Evolutionary conservation across 2,797 vertebrate species (phyloP).

Genomic region (Limosa lapponica): DNA sequence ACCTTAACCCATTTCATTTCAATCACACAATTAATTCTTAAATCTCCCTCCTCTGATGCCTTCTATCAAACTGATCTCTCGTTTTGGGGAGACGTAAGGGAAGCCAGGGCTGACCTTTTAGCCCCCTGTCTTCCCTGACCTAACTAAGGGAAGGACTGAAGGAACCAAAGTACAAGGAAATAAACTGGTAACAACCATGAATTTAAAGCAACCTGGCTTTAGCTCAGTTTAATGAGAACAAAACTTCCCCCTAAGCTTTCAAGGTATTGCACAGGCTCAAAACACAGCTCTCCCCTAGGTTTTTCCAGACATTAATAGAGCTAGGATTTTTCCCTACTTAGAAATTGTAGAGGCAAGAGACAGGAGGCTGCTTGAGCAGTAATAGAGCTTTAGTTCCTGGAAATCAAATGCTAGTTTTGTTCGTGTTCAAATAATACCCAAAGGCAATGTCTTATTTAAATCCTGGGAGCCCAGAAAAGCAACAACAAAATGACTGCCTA

Average conservation of each 20-base stretch:
- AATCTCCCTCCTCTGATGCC: neutral
- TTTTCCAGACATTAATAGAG: neutral
- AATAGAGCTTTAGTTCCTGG: neutral
- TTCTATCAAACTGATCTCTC: neutral
- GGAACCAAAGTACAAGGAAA: neutral
- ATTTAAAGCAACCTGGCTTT: neutral
- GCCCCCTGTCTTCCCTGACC: neutral
- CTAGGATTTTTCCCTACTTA: neutral
- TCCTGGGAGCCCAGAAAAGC: neutral
- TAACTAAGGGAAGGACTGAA: neutral
- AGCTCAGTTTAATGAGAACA: neutral
- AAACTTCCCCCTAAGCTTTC: neutral
- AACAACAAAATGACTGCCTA: neutral
- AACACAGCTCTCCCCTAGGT: neutral
- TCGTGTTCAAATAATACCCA: neutral
- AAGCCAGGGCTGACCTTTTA: neutral
- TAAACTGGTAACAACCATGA: neutral
- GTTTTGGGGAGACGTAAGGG: neutral
- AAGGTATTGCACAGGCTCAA: neutral
- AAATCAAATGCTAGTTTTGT: neutral
- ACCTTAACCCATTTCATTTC: neutral
- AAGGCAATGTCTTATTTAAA: neutral
- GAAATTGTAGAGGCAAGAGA: neutral
- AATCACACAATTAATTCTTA: neutral
- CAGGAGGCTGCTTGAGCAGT: neutral